These are phyloP conservation scores for Pseudococcus viburni DNA, from an alignment of 2,888 invertebrate species.

Conservation along the genomic window DNA sequence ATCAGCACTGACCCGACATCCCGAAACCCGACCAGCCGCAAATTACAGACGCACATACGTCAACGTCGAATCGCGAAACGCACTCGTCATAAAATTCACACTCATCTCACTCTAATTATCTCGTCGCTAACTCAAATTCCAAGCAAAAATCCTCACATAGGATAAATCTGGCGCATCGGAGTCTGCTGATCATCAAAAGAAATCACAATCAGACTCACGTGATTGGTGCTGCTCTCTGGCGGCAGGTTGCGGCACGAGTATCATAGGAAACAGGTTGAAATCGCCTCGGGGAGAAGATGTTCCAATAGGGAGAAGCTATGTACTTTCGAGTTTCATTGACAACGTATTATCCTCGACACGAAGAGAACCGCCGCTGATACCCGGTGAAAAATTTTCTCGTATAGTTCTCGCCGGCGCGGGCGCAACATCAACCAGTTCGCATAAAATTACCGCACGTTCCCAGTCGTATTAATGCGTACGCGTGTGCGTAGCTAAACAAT, in stretches of 20 bases:
- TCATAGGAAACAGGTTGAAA: slow-evolving; percentile 64
- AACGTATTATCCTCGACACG: slow-evolving; percentile 33
- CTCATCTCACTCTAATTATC: neutral
- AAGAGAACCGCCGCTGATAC: slow-evolving; percentile 44
- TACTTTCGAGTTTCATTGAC: slow-evolving; percentile 65
- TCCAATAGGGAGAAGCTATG: slow-evolving; percentile 62
- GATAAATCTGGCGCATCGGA: neutral
- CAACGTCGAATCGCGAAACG: neutral
- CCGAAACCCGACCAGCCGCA: neutral
- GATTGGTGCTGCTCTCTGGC: slow-evolving; percentile 64
- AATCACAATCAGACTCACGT: neutral
- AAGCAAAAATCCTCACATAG: too few species aligned
- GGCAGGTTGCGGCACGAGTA: slow-evolving; percentile 52
- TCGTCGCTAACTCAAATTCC: neutral
- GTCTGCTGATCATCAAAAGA: neutral
- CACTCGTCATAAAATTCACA: too few species aligned
- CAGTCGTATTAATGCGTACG: slow-evolving; percentile 32
- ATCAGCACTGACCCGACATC: neutral
- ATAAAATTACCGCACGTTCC: slow-evolving; percentile 14
- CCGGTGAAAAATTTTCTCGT: slow-evolving; percentile 57
- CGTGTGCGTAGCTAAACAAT: neutral
- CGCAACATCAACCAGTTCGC: slow-evolving; percentile 54
- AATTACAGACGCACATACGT: slow-evolving; percentile 7
- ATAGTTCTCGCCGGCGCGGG: slow-evolving; percentile 45
- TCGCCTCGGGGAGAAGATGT: slow-evolving; percentile 65